These are phyloP conservation scores for Rhegmatorhina hoffmannsi DNA, from an alignment of 2,113 vertebrate genomes.

Conservation along the genomic window DNA sequence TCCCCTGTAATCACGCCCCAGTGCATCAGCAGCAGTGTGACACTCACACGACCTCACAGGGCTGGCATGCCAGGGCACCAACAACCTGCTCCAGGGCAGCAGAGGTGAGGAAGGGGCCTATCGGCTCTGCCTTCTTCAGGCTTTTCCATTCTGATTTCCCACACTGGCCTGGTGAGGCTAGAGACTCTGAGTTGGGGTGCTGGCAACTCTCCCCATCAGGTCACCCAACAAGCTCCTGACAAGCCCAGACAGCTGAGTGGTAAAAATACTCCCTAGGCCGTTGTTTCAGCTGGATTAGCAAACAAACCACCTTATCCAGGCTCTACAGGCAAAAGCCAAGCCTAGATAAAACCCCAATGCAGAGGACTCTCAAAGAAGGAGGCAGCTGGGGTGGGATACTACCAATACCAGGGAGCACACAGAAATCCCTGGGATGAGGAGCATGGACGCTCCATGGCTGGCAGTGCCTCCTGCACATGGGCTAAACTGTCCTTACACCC, in stretches of 20 bases:
- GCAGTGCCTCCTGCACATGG: neutral
- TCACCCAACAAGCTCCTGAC: constrained; percentile 16
- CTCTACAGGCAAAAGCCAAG: neutral
- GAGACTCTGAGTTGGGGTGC: neutral
- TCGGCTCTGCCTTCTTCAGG: neutral
- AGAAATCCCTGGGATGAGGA: neutral
- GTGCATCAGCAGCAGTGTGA: constrained; percentile 22
- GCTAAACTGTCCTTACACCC: neutral
- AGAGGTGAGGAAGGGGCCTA: neutral
- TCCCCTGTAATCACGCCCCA: neutral
- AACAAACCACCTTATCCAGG: neutral
- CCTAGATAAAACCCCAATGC: neutral
- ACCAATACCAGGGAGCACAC: neutral
- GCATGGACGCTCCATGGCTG: neutral
- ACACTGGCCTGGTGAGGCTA: neutral
- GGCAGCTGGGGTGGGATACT: accelerated
- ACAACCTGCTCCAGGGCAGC: accelerated
- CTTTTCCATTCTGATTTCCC: neutral
- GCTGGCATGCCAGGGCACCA: accelerated
- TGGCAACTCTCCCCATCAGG: neutral
- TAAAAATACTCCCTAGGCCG: constrained; percentile 3
- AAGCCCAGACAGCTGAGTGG: constrained; percentile 35
- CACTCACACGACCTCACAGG: accelerated
- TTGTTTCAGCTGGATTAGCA: neutral
- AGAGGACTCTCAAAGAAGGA: neutral